Evolutionary conservation across 1,140 invertebrate genomes (phyloP), one percentile per base, ranked within the genome.

Genomic region (Brachionus paranguensis): DNA sequence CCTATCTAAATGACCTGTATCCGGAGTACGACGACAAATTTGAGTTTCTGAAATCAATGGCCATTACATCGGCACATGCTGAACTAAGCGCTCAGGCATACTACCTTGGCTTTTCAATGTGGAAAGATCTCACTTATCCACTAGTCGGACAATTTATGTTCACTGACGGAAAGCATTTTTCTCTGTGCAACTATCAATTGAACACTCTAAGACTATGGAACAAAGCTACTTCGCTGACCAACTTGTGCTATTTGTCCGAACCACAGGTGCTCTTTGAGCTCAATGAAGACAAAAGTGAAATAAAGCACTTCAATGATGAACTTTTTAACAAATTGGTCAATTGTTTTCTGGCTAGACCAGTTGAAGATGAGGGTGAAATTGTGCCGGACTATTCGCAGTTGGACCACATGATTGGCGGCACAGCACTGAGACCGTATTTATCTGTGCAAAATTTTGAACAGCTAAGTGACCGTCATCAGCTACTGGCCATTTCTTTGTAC

Each of bases 121-220:
- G 81, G 81, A 83, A 68, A 83, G 60, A 83, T 24, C 37, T 68
- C 12, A 83, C 64, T 20, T 83, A 83, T 83, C 81, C 81, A 20
- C 43, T 83, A 7, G n/a, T 83, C 8, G 81, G 41, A 7, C 81
- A 83, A 72, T 68, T 12, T 27, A 12, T 83, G 14, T 47, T 83
- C 24, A 70, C 60, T 50, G 50, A 83, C 47, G 60, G 81, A 37
- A 55, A 45, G 24, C 12, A 83, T 8, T 83, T n/a, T 37, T 43
- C 60, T 33, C n/a, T 83, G 7, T 20, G 24, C 27, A 47, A 53
- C 53, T 83, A 83, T 29, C 81, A 83, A 55, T 20, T 83, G 11
- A 83, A 83, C 20, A 83, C 81, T n/a, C 14, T 83, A 14, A 47
- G 41, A 47, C 81, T 83, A 3, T 83, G 60, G 60, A 83, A 83